Base-by-base conservation (phyloP, 2,797 vertebrate genomes). In the Coracias cyanogaster region DNA sequence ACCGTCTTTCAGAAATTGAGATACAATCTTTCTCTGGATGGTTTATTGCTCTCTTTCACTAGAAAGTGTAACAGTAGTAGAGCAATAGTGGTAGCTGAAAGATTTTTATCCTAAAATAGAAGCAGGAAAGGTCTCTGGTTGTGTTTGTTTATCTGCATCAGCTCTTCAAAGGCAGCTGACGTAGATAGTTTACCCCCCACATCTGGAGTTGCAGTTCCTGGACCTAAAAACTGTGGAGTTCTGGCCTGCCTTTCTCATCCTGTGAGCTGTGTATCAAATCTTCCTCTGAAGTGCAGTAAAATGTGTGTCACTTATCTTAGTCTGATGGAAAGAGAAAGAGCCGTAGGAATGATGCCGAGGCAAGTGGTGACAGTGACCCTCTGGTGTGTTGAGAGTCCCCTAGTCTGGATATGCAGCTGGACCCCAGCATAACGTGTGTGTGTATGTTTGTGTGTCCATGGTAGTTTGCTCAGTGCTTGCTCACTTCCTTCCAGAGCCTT, bases 271-370 rank as follows among this genome's bases (percentile, higher is more conserved):
- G 10, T 25, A 31, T 67, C 37, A 29, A 46, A 25, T 46, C 33
- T 54, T 77, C 6, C 28, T 41, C 12, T 24, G 14, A 66, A 62
- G 58, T 35, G 26, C 10, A 1, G 10, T 39, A n/a, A 12, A 39
- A 28, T 11, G 4, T 10, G 0, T 9, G 3, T 9, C 3, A 3
- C 4, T 0, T 55, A 15, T 33, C 45, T 69, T n/a, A 12, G n/a
- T 31, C 3, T 55, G 46, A 24, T 10, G 55, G 35, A 82, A 65
- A 28, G 73, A 60, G 73, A 62, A 60, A 12, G 46, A 85, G 54
- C 51, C 7, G 1, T 65, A 62, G 70, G 61, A 61, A 9, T 19
- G 43, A 49, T 41, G 46, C 37, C 1, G 2, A 58, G 46, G 49
- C 61, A 83, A 85, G 64, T 72, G 55, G 89, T 80, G 91, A 57